Evolutionary conservation across 1,140 invertebrate genomes (phyloP).

Genomic region (Galleria mellonella): DNA sequence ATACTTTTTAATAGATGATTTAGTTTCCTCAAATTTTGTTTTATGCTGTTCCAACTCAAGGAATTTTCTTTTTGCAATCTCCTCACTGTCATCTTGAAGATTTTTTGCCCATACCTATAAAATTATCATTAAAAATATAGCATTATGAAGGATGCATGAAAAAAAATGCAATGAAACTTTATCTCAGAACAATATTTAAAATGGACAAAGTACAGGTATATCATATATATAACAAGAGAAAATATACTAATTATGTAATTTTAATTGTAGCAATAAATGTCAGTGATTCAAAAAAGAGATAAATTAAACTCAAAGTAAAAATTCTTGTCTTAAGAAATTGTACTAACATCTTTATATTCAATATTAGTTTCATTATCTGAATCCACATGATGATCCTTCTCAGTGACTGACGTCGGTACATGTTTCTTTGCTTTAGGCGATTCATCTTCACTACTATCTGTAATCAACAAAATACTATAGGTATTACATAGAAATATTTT

Average conservation of each 20-base stretch:
- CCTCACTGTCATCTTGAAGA: conserved; percentile 47
- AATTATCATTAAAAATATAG: no score
- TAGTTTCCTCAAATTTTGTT: conserved; percentile 70
- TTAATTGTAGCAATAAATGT: no score
- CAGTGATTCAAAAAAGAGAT: no score
- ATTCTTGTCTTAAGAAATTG: background rate
- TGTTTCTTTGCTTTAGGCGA: conserved; percentile 18
- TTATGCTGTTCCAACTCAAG: conserved; percentile 67
- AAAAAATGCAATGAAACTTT: no score
- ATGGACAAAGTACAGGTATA: no score
- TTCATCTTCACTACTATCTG: conserved; percentile 67
- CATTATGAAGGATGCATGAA: no score
- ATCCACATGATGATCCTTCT: conserved; percentile 7
- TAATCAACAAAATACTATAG: conserved; percentile 11
- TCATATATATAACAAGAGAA: no score
- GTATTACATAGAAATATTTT: no score
- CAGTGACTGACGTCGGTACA: conserved; percentile 8
- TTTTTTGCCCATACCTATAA: conserved; percentile 51
- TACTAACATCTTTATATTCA: conserved; percentile 57
- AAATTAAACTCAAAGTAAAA: no score
- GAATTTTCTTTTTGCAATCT: conserved; percentile 63
- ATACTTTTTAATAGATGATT: conserved; percentile 71
- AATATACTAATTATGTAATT: no score
- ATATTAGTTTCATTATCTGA: conserved; percentile 22
- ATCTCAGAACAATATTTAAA: no score